Base-by-base conservation (phyloP, 2,888 invertebrate species). In the Aspidiotus destructor region DNA sequence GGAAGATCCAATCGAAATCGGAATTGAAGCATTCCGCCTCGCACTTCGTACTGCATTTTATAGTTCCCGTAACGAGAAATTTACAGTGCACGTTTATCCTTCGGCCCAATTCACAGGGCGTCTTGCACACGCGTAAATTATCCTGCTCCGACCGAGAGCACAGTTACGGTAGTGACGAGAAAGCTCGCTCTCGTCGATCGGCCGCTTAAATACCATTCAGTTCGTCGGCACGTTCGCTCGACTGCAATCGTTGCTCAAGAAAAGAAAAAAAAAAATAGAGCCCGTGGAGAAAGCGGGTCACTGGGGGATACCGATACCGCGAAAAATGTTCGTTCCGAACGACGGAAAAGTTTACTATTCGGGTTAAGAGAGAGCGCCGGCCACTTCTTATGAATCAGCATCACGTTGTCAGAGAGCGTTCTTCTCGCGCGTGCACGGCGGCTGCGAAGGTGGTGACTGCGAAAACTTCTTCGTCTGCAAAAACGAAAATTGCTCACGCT, bases 181-280 rank as follows among this genome's bases (percentile, higher is more conserved):
- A 28, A 28, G 28, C 28, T 28, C 28, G 28, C 28, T 28, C 28
- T 48, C 48, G 48, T 48, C 48, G 28, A 28, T 48, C 48, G 10
- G 10, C 48, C 11, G 48, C 48, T 48, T 48, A 48, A 48, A 48
- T 48, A 48, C 48, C 48, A n/a, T 48, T 48, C 48, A 48, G 48
- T 48, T 48, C 48, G 48, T 48, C 48, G 48, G 48, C 48, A 48
- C 48, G 48, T 48, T 48, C 48, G 48, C 11, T 48, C 48, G 48
- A n/a, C 48, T 48, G 48, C n/a, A 48, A n/a, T 48, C n/a, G 28
- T 28, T 28, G 28, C 28, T 28, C 28, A 28, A 28, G 28, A 28
- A 28, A 28, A 5, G 28, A 28, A 28, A 28, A n/a, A 28, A 28
- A 28, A 28, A 3, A 28, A 28, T 28, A 5, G 5, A 28, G 28